These are phyloP conservation scores for Amphimallon solstitiale DNA, from an alignment of 2,888 invertebrate species.

Conservation along the genomic window DNA sequence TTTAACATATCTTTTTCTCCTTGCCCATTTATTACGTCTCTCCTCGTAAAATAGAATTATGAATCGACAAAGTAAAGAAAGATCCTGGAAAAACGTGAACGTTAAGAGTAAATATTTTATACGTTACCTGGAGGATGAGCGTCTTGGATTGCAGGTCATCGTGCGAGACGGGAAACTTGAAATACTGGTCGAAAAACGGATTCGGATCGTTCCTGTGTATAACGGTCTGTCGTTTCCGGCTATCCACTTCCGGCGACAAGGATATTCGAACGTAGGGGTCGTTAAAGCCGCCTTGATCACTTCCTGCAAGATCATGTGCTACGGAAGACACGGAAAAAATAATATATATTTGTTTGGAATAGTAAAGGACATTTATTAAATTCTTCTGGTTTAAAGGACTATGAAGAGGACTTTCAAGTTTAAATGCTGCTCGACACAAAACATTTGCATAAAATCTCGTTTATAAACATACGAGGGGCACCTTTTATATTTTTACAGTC, in stretches of 20 bases:
- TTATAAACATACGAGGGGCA: too few species aligned
- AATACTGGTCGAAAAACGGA: constrained; percentile 90
- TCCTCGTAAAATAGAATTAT: background rate
- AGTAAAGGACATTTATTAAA: too few species aligned
- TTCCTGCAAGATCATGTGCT: constrained; percentile 86
- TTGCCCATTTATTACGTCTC: too few species aligned
- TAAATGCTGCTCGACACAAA: too few species aligned
- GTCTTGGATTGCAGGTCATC: constrained; percentile 86
- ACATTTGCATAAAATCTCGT: too few species aligned
- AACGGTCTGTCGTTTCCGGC: constrained; percentile 84
- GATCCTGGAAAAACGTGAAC: background rate
- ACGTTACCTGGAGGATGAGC: constrained; percentile 71
- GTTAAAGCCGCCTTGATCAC: constrained; percentile 87
- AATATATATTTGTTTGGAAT: background rate
- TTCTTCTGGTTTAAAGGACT: too few species aligned
- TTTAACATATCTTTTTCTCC: too few species aligned
- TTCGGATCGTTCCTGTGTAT: constrained; percentile 86
- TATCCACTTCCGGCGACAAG: constrained; percentile 85
- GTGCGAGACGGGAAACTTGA: constrained; percentile 91
- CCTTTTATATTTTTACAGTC: too few species aligned
- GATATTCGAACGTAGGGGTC: constrained; percentile 88
- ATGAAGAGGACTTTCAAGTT: too few species aligned
- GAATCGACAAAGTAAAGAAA: background rate
- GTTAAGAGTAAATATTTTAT: constrained; percentile 20
- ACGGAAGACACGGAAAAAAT: constrained; percentile 46